These are phyloP conservation scores for Leucoraja erinaceus DNA, from an alignment of 2,113 vertebrate species.

Conservation along the genomic window DNA sequence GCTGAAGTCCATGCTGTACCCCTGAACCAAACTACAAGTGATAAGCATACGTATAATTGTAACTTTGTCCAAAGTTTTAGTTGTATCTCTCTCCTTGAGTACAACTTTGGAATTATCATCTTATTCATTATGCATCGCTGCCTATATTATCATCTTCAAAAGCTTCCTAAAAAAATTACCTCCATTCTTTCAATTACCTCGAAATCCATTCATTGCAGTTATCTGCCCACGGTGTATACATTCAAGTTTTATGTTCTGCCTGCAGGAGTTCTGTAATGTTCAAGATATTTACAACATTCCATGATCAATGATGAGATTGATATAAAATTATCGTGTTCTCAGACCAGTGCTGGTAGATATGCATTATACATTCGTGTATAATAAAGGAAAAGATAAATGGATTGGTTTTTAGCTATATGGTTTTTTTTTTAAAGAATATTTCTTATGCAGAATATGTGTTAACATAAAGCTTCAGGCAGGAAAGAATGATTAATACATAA, in stretches of 20 bases:
- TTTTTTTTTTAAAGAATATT: not conserved
- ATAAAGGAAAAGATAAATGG: slow-evolving; percentile 11
- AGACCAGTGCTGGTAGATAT: not conserved
- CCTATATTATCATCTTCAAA: not conserved
- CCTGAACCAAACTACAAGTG: too few relatives aligned
- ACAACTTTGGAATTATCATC: not conserved
- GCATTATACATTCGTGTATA: not conserved
- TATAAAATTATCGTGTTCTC: not conserved
- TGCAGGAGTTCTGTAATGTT: not conserved
- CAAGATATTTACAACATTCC: not conserved
- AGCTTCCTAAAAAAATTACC: not conserved
- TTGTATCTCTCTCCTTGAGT: not conserved
- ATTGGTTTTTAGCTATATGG: not conserved
- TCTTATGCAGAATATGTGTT: not conserved
- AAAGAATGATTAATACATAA: not conserved
- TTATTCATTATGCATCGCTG: not conserved
- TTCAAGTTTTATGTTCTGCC: not conserved
- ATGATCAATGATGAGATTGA: not conserved
- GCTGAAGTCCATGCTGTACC: too few relatives aligned
- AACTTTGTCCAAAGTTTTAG: not conserved
- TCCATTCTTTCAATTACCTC: not conserved
- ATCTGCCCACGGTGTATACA: not conserved
- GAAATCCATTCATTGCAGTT: not conserved
- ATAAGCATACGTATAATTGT: too few relatives aligned
- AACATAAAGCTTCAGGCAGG: not conserved